These are phyloP conservation scores for Resseliella maxima DNA, from an alignment of 2,888 invertebrate genomes.

Conservation along the genomic window DNA sequence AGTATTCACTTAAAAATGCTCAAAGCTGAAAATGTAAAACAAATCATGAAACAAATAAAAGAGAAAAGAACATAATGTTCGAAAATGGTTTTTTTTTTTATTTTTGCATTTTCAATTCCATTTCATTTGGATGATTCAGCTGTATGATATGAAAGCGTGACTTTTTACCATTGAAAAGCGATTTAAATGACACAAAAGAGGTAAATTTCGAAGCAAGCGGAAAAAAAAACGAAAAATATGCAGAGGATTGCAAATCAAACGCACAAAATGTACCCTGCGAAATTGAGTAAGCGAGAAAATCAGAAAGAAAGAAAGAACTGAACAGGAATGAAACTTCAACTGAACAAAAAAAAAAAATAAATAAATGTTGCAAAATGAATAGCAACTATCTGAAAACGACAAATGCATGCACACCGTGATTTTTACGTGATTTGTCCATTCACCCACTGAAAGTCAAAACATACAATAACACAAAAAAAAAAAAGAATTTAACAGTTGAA, in stretches of 20 bases:
- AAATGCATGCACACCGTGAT: neutral
- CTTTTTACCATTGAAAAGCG: neutral
- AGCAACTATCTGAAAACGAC: neutral
- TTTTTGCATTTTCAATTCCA: neutral
- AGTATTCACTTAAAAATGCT: no score
- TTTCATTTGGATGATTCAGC: neutral
- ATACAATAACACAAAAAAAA: neutral
- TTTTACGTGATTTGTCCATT: slow-evolving; percentile 28
- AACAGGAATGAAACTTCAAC: no score
- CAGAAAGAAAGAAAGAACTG: no score
- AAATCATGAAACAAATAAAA: neutral
- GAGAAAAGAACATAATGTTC: neutral
- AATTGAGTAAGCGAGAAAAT: neutral
- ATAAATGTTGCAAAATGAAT: neutral
- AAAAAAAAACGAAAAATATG: slow-evolving; percentile 10
- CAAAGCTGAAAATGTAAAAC: neutral
- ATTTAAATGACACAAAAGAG: neutral
- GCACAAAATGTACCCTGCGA: neutral
- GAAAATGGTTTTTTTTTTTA: no score
- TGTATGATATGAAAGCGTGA: neutral
- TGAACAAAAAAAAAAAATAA: neutral
- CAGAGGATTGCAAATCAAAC: neutral
- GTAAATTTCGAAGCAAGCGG: no score
- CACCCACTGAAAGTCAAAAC: neutral
- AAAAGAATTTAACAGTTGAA: neutral